A percentile compares a stretch with the other conserved stretches of the same genome.
Evolutionary conservation across 2,113 vertebrate genomes (phyloP).

Genomic region (Procavia capensis): DNA sequence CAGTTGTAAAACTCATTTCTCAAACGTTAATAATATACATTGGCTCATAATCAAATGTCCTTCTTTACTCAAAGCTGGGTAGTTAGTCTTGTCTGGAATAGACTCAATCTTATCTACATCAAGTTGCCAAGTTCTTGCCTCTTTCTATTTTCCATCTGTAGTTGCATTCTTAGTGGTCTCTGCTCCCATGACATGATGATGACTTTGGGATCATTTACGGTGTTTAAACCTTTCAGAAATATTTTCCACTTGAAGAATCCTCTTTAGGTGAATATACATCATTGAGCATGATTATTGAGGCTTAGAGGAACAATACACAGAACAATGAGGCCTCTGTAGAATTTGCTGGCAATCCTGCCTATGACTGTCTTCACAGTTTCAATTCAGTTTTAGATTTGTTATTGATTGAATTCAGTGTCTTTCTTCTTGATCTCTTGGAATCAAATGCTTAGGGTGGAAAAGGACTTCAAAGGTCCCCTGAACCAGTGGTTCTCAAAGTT

Average conservation of each 20-base stretch:
- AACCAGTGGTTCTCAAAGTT: not conserved
- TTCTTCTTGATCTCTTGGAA: slow-evolving; percentile 20
- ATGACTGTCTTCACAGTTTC: slow-evolving; percentile 50
- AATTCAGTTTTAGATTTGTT: slow-evolving; percentile 38
- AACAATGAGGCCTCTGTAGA: slow-evolving; percentile 75
- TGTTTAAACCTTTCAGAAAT: slow-evolving; percentile 83
- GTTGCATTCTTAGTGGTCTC: slow-evolving; percentile 56
- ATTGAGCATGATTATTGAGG: slow-evolving; percentile 82
- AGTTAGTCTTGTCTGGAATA: slow-evolving; percentile 3
- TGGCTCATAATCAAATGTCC: not conserved
- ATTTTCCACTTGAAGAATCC: slow-evolving; percentile 83
- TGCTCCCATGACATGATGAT: slow-evolving; percentile 55
- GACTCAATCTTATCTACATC: not conserved
- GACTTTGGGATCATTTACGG: slow-evolving; percentile 78
- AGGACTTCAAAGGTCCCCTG: not conserved
- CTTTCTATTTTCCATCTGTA: not conserved
- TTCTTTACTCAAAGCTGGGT: not conserved
- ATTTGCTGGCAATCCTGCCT: not conserved
- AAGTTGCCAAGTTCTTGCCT: not conserved
- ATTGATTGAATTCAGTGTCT: not conserved
- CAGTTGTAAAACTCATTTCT: not conserved
- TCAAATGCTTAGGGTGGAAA: slow-evolving; percentile 29
- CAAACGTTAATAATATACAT: not conserved
- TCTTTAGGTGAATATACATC: slow-evolving; percentile 80
- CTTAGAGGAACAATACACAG: slow-evolving; percentile 79